Percentiles rank a stretch among this genome's conserved stretches.
phyloP scores from a whole-genome alignment of 2,797 vertebrate species.

The Cossypha heuglini region DNA sequence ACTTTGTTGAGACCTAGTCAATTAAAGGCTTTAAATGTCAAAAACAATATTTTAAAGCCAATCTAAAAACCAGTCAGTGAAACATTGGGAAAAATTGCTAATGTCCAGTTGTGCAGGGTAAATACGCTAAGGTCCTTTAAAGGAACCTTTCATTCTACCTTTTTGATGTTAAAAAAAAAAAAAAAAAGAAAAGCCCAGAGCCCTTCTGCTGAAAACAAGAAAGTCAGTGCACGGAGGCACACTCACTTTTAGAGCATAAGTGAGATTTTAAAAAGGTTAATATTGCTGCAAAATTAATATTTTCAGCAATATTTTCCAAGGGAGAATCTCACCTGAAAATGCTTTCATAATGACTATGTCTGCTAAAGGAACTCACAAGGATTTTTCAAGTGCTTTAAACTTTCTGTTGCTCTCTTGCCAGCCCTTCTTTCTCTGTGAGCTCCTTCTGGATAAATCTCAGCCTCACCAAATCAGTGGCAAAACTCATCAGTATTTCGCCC shows the following conservation, averaged over 20 bases:
- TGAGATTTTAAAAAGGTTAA: not conserved
- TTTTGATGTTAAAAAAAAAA: not conserved
- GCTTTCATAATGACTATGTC: not conserved
- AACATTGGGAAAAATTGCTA: not conserved
- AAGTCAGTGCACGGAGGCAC: not conserved
- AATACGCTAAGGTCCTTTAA: not conserved
- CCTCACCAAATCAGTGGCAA: not conserved
- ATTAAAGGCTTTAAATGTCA: conserved; percentile 55
- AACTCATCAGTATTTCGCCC: not conserved
- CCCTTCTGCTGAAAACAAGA: not conserved
- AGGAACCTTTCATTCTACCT: conserved; percentile 1
- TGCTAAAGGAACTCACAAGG: not conserved
- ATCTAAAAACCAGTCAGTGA: not conserved
- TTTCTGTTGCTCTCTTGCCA: not conserved
- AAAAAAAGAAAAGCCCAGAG: not conserved
- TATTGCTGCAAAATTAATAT: not conserved
- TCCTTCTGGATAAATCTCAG: not conserved
- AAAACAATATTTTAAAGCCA: conserved; percentile 22
- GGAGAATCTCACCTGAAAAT: not conserved
- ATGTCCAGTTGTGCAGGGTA: not conserved
- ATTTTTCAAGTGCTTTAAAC: not conserved
- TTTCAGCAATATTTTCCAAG: not conserved
- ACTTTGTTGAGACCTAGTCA: not conserved
- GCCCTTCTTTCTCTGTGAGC: not conserved
- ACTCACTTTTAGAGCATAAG: not conserved